phyloP scores from a whole-genome alignment of 2,888 invertebrate species.

The Tribolium freemani region DNA sequence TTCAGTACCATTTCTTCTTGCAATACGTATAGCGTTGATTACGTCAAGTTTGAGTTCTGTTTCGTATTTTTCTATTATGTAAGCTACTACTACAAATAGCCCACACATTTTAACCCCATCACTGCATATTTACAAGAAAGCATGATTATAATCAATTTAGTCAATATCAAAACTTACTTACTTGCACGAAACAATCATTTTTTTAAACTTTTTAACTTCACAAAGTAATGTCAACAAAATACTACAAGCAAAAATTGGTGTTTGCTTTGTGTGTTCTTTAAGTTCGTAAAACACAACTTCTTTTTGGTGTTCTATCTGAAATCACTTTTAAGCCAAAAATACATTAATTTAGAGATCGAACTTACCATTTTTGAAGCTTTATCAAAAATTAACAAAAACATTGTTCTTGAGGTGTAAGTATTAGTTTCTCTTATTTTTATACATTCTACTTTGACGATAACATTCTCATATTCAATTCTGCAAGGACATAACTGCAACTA shows the following conservation, averaged over 20 bases:
- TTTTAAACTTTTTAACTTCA: too few relatives aligned
- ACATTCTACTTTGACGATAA: background rate
- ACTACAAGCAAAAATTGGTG: background rate
- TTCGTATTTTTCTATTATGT: slow-evolving; percentile 6
- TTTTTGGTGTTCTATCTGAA: background rate
- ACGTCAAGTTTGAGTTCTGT: slow-evolving; percentile 7
- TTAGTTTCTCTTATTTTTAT: background rate
- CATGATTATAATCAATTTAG: background rate
- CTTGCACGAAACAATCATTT: background rate
- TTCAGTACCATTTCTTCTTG: background rate
- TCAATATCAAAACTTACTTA: background rate
- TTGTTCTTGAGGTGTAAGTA: background rate
- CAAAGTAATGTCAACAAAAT: background rate
- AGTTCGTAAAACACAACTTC: background rate
- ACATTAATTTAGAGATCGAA: too few relatives aligned
- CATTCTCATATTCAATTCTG: background rate
- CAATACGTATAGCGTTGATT: background rate
- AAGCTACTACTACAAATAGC: background rate
- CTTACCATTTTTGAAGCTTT: background rate
- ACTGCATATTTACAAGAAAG: background rate
- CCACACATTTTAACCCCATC: background rate
- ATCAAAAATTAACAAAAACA: background rate
- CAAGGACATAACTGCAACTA: background rate
- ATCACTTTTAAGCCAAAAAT: background rate
- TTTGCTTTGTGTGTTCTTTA: background rate